Conservation (phyloP, 2,797 vertebrate genomes). For the Amazona ochrocephala region DNA sequence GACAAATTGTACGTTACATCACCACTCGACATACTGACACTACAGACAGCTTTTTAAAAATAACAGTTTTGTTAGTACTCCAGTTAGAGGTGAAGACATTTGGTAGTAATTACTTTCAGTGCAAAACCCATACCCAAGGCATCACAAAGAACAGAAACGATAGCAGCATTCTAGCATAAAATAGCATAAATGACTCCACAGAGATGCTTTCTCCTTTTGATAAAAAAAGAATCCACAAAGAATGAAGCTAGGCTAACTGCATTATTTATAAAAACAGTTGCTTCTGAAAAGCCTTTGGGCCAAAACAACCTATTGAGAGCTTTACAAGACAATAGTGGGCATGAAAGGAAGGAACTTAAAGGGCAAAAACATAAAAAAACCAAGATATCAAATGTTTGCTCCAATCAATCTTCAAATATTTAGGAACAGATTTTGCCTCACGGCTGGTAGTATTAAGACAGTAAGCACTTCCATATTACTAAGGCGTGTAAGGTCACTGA, state of each 20-base stretch:
- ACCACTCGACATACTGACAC: not conserved
- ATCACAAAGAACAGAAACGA: not conserved
- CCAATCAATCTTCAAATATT: not conserved
- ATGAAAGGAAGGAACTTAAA: constrained; percentile 10
- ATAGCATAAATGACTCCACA: constrained; percentile 7
- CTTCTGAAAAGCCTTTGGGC: not conserved
- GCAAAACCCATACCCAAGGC: not conserved
- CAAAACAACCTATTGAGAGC: not conserved
- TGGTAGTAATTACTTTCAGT: constrained; percentile 1
- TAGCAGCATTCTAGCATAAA: not conserved
- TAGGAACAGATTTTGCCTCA: not conserved
- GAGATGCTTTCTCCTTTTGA: not conserved
- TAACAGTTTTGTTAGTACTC: not conserved
- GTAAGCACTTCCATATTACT: not conserved
- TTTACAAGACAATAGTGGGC: not conserved
- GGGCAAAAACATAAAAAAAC: not conserved
- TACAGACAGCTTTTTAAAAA: not conserved
- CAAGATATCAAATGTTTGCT: not conserved
- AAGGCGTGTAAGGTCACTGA: not conserved
- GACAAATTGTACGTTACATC: not conserved
- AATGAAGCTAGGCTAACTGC: not conserved
- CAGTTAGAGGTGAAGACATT: not conserved
- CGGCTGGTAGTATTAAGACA: not conserved
- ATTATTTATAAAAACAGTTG: not conserved
- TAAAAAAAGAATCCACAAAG: constrained; percentile 2